phyloP scores from a whole-genome alignment of 2,113 vertebrate genomes.

The Pseudopipra pipra region DNA sequence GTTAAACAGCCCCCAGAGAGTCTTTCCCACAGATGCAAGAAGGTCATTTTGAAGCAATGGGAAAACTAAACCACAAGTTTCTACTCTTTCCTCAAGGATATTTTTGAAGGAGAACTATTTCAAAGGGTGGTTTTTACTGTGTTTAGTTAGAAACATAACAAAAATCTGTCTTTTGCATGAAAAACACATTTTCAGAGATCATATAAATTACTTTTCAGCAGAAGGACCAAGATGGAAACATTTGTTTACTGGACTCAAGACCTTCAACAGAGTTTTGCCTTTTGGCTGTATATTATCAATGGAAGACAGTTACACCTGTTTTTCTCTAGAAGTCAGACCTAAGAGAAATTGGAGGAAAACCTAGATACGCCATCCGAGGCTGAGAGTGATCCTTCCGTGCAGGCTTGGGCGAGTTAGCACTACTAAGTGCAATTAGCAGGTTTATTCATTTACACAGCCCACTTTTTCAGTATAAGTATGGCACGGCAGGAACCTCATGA shows the following conservation, averaged over 20 bases:
- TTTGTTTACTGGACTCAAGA: conserved; percentile 21
- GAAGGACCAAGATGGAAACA: background rate
- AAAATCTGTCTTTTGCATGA: background rate
- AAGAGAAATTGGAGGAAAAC: background rate
- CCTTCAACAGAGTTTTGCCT: conserved; percentile 12
- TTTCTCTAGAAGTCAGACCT: background rate
- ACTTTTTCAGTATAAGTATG: fast-evolving
- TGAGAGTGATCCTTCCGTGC: background rate
- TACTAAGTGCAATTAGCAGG: background rate
- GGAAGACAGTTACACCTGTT: background rate
- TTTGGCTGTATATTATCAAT: conserved; percentile 3
- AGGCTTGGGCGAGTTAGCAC: background rate
- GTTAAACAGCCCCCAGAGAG: conserved; percentile 17
- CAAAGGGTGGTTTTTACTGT: background rate
- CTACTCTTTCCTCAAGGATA: conserved; percentile 41
- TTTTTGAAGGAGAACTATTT: conserved; percentile 32
- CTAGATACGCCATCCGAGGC: background rate
- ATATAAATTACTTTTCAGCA: conserved; percentile 13
- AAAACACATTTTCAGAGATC: conserved; percentile 34
- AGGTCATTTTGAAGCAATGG: conserved; percentile 52
- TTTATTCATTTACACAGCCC: background rate
- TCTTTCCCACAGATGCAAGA: conserved; percentile 21
- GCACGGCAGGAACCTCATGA: background rate
- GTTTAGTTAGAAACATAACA: conserved; percentile 28
- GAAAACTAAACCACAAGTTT: conserved; percentile 48